phyloP scores from a whole-genome alignment of 2,113 vertebrate genomes.

The Melanerpes formicivorus region DNA sequence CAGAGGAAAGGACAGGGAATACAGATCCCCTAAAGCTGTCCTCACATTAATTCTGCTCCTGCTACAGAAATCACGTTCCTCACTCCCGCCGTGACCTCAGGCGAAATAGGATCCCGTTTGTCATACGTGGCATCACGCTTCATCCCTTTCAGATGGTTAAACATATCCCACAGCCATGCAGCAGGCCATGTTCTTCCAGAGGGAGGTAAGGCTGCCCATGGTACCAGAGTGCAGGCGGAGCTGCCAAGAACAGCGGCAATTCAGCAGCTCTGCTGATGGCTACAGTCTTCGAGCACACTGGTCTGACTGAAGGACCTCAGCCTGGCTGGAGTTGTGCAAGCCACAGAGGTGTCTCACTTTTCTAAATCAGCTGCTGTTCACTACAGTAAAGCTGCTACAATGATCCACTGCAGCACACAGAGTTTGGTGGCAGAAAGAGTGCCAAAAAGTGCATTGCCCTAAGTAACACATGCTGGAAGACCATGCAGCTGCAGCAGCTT shows the following conservation, averaged over 20 bases:
- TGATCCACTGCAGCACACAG: neutral
- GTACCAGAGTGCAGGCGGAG: neutral
- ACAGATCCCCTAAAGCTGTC: neutral
- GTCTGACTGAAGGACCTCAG: neutral
- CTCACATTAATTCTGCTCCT: neutral
- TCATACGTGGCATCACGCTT: neutral
- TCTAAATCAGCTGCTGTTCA: neutral
- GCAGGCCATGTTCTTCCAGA: neutral
- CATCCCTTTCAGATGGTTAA: neutral
- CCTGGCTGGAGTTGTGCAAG: neutral
- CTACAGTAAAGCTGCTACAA: neutral
- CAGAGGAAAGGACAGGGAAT: neutral
- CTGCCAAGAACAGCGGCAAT: neutral
- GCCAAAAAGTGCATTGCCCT: neutral
- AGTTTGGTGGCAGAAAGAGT: neutral
- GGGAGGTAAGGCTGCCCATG: neutral
- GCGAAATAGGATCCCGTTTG: neutral
- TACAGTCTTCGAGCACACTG: fast-evolving
- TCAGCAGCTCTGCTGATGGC: neutral
- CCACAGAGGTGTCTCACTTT: neutral
- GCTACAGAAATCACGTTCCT: neutral
- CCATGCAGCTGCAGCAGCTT: neutral
- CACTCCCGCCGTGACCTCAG: neutral
- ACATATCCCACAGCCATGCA: fast-evolving
- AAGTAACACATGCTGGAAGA: neutral